Percentiles rank a stretch among this genome's conserved stretches.
phyloP scores from a whole-genome alignment of 2,113 vertebrate species.

The Ophiodon elongatus region DNA sequence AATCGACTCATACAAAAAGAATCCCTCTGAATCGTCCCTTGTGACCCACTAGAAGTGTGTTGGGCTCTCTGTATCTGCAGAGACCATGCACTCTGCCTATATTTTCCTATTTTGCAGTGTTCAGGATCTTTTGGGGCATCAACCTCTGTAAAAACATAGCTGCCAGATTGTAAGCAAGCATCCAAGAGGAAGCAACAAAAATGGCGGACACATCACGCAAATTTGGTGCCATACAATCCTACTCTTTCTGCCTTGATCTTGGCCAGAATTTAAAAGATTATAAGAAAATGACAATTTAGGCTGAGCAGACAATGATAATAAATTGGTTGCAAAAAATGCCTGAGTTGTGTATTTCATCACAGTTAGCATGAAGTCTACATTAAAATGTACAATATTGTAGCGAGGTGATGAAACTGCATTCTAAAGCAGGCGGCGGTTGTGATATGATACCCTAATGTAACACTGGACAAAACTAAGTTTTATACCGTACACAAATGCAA shows the following conservation, averaged over 20 bases:
- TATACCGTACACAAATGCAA: not conserved
- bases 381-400: not conserved
- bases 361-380: not conserved
- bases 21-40: not conserved
- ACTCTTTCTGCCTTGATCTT: not conserved
- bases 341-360: not conserved
- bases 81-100: not conserved
- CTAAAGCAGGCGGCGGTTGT: not conserved
- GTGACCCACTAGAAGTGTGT: not conserved
- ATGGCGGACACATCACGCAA: not conserved
- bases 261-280: not conserved
- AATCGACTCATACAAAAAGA: not conserved
- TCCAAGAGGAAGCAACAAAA: not conserved
- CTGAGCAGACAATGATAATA: no score
- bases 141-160: no score
- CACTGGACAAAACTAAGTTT: not conserved
- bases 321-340: not conserved
- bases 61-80: not conserved
- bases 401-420: not conserved
- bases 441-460: not conserved
- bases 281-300: not conserved
- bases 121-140: no score
- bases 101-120: not conserved
- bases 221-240: not conserved
- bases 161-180: not conserved